Base-by-base conservation (phyloP, 1,140 invertebrate genomes). In the Zaprionus inermis region DNA sequence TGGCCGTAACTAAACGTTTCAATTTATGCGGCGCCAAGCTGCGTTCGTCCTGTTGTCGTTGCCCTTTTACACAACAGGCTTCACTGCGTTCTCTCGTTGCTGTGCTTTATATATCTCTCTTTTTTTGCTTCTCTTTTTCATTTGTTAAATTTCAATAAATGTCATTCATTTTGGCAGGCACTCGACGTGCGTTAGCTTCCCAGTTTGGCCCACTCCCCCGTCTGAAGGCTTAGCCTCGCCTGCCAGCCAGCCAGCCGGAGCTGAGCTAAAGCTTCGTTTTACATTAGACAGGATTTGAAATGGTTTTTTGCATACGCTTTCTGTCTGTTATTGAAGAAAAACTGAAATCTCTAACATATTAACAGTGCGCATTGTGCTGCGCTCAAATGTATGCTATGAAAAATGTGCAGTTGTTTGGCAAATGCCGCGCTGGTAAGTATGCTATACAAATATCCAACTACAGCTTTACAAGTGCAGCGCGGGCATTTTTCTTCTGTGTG, bases 161-260 rank as follows among this genome's bases (percentile, higher is more conserved):
- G 83, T 86, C 83, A 86, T 83, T 86, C 83, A 86, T 88, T 86
- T 86, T 86, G 83, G 83, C 83, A 86, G 83, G 76, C 79, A 65
- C 69, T 72, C 66, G 78, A 86, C 83, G 76, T 88, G 82, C 83
- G 83, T 61, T 82, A 78, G 24, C 24, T 28, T 28, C 81, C 79
- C n/a, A n/a, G n/a, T n/a, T 86, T 75, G 76, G 68, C 78, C 82
- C 76, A 71, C 76, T n/a, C 12, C 9, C 24, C 28, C 11, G 20
- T 7, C 58, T 30, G 41, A 30, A 18, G 14, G 58, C 67, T 70
- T 61, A 61, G 24, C 36, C 6, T 7, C 10, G 24, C 20, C 32
- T 30, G 55, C 24, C 24, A 28, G 24, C 1, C 24, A 28, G 55
- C 32, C 41, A 46, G 74, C 54, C 61, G 38, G 12, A 38, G 68